Evolutionary conservation across 1,140 invertebrate genomes (phyloP), one percentile per base, ranked within the genome.

Genomic region (Chelonus insularis): DNA sequence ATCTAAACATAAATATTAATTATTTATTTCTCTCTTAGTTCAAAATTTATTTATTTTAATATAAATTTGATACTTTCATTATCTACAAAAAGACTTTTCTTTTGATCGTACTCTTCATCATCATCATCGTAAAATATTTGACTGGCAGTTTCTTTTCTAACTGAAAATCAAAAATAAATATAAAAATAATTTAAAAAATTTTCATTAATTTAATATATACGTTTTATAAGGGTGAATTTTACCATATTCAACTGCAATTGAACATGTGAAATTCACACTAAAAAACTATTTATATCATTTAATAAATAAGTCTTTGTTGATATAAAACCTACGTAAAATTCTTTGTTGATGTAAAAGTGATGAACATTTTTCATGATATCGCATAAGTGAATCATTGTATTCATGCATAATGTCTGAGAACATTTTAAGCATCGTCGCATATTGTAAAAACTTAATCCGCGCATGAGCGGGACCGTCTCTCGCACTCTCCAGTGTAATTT

Each of bases 331-430:
- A 93, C 91, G 86, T 70, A 94, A 87, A 69, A 86, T 84, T 67
- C 91, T 84, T 76, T 94, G 92, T 62, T 91, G 81, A 48, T 89
- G 86, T 71, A 94, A 88, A 59, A 92, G 79, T n/a, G 84, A 85
- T 71, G 89, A 88, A 74, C 88, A 89, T 66, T 88, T 82, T 73
- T 89, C 86, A 59, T 88, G 79, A 76, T 91, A 91, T 72, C 87
- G 87, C 47, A 88, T 82, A 72, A 93, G 87, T 45, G 87, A 89
- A 60, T 83, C 81, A 73, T 91, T 89, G 73, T 93, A 93, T 63
- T 88, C 85, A 50, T 86, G 84, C 83, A 94, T 90, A 59, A 89
- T 86, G 54, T 83, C 82, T 4, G 78, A 72, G 68, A 81, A 85
- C 36, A 79, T 69, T 60, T 76, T 73, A 52, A 73, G 21, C 71